Evolutionary conservation across 2,888 invertebrate species (phyloP).

Genomic region (Tanytarsus gracilentus): DNA sequence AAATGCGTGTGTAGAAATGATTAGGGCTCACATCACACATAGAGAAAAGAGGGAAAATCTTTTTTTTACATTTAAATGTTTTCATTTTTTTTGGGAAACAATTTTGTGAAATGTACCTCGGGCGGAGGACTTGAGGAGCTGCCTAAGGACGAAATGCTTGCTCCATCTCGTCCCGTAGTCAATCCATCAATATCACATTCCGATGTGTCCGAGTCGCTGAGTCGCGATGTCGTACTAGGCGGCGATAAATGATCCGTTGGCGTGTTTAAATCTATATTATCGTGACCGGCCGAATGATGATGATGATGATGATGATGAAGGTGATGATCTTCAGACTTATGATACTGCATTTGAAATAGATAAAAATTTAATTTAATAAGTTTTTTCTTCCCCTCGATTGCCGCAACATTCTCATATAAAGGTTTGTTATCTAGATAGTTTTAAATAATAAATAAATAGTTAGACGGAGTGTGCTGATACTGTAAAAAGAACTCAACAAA

Average conservation of each 20-base stretch:
- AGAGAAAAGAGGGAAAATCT: neutral
- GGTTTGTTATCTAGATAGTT: neutral
- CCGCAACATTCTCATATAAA: neutral
- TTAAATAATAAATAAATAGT: neutral
- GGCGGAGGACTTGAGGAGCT: constrained; percentile 80
- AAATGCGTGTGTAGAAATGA: neutral
- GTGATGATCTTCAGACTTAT: constrained; percentile 26
- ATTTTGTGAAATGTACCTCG: constrained; percentile 44
- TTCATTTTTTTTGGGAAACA: no score
- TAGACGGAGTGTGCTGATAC: no score
- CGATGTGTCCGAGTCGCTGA: constrained; percentile 86
- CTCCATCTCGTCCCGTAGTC: constrained; percentile 63
- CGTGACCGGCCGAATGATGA: constrained; percentile 35
- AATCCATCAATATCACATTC: constrained; percentile 59
- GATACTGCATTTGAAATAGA: constrained; percentile 22
- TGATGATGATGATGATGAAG: constrained; percentile 4
- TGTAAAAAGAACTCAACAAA: neutral
- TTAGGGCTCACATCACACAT: neutral
- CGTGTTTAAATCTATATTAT: constrained; percentile 60
- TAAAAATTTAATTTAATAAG: constrained; percentile 2
- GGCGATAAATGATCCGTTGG: constrained; percentile 84
- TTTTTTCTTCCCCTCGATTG: neutral
- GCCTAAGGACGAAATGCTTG: constrained; percentile 83
- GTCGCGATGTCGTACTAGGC: constrained; percentile 75
- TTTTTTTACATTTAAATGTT: neutral